A percentile compares a stretch with the other conserved stretches of the same genome.
Conservation (phyloP, 2,888 invertebrate species). For the Andrena dorsata region DNA sequence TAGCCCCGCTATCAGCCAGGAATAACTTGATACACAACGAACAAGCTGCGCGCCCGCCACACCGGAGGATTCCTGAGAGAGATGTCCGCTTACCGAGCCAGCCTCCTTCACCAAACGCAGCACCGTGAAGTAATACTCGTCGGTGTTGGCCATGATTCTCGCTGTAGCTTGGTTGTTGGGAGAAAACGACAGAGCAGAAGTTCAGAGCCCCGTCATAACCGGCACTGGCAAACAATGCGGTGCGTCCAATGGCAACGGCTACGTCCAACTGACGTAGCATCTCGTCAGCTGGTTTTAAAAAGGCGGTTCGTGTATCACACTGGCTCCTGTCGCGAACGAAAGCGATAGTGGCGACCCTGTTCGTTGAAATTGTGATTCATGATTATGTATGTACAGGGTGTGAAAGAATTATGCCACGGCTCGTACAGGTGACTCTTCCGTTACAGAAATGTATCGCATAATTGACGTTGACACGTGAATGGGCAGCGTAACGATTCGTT, state of each 20-base stretch:
- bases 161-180: not conserved
- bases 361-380: not conserved
- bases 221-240: not conserved
- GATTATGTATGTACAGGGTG: not conserved
- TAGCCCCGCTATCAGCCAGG: conserved; percentile 25
- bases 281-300: conserved; percentile 60
- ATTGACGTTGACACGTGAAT: too few species aligned
- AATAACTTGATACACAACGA: conserved; percentile 34
- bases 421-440: too few species aligned
- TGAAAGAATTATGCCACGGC: too few species aligned
- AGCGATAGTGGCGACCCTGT: conserved; percentile 50
- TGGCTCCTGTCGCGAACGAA: conserved; percentile 15
- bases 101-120: conserved; percentile 89
- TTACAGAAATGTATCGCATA: too few species aligned
- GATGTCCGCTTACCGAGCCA: conserved; percentile 87
- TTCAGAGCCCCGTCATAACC: conserved; percentile 27
- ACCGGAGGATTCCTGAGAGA: conserved; percentile 16
- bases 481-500: too few species aligned
- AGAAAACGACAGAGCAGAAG: not conserved
- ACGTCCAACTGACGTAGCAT: conserved; percentile 58
- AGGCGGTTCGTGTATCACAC: conserved; percentile 21
- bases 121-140: conserved; percentile 89
- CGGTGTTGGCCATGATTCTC: conserved; percentile 83
- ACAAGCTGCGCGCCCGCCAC: not conserved
- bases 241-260: conserved; percentile 31